These are phyloP conservation scores for Maconellicoccus hirsutus DNA, from an alignment of 1,140 invertebrate genomes.

Conservation along the genomic window DNA sequence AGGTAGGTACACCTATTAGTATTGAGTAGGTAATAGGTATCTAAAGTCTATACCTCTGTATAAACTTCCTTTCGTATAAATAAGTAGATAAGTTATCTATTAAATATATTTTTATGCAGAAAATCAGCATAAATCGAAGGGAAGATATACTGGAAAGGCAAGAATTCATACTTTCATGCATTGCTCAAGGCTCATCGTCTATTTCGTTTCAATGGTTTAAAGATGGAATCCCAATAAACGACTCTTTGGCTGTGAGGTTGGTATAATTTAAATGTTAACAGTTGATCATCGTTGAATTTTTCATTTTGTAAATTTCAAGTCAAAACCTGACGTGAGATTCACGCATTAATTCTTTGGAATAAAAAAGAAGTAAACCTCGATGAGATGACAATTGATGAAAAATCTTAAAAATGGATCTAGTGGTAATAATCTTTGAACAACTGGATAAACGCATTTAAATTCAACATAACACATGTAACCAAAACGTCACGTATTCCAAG, in stretches of 20 bases:
- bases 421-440: neutral
- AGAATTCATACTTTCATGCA: slow-evolving; percentile 61
- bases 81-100: too few relatives aligned
- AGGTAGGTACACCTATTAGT: too few relatives aligned
- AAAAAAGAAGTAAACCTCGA: too few relatives aligned
- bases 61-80: too few relatives aligned
- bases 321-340: too few relatives aligned
- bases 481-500: slow-evolving; percentile 14
- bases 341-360: too few relatives aligned
- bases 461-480: slow-evolving; percentile 21
- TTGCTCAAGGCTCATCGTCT: slow-evolving; percentile 57
- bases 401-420: neutral
- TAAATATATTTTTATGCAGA: neutral
- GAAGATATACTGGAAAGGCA: slow-evolving; percentile 50
- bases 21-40: too few relatives aligned
- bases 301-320: too few relatives aligned
- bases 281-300: too few relatives aligned
- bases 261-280: slow-evolving; percentile 17
- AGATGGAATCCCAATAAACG: slow-evolving; percentile 59
- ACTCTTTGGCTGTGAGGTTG: slow-evolving; percentile 55
- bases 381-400: too few relatives aligned
- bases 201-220: slow-evolving; percentile 70
- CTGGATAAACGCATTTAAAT: too few relatives aligned
- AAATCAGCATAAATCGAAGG: slow-evolving; percentile 19
- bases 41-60: too few relatives aligned